phyloP scores from a whole-genome alignment of 2,888 invertebrate species.

The Caenorhabditis sp. region DNA sequence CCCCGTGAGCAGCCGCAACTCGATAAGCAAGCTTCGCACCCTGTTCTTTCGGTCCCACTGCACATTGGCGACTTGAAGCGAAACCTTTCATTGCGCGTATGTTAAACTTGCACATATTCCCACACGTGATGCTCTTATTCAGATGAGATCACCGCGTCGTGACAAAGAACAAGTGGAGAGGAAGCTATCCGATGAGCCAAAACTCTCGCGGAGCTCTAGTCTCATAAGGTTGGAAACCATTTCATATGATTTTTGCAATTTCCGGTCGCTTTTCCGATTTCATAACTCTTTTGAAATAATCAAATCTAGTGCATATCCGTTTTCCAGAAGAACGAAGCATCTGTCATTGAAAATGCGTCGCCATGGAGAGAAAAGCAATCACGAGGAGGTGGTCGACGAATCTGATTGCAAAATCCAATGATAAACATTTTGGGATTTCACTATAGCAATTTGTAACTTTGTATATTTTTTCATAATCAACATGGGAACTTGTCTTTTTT shows the following conservation, averaged over 20 bases:
- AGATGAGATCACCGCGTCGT: slow-evolving; percentile 72
- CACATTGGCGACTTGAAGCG: slow-evolving; percentile 68
- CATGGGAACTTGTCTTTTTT: slow-evolving; percentile 19
- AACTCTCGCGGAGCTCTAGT: slow-evolving; percentile 67
- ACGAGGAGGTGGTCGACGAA: slow-evolving; percentile 69
- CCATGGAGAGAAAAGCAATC: slow-evolving; percentile 70
- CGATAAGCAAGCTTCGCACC: slow-evolving; percentile 67
- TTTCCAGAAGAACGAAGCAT: slow-evolving; percentile 76
- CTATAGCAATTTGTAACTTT: not conserved
- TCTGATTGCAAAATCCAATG: slow-evolving; percentile 73
- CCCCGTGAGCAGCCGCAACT: slow-evolving; percentile 54
- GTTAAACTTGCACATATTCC: slow-evolving; percentile 30
- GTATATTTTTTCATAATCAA: slow-evolving; percentile 6
- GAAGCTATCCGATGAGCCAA: slow-evolving; percentile 66
- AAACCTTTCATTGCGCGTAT: slow-evolving; percentile 71
- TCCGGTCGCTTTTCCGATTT: not conserved
- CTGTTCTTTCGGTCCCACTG: slow-evolving; percentile 59
- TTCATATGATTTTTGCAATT: slow-evolving; percentile 3
- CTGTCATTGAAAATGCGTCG: slow-evolving; percentile 77
- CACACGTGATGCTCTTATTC: slow-evolving; percentile 49
- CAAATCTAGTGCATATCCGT: not conserved
- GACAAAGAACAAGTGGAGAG: slow-evolving; percentile 66
- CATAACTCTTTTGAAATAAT: not conserved
- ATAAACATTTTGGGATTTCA: slow-evolving; percentile 1
- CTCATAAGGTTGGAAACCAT: slow-evolving; percentile 56